Conservation (phyloP, 2,888 invertebrate species). For the Ophion obscuratus region DNA sequence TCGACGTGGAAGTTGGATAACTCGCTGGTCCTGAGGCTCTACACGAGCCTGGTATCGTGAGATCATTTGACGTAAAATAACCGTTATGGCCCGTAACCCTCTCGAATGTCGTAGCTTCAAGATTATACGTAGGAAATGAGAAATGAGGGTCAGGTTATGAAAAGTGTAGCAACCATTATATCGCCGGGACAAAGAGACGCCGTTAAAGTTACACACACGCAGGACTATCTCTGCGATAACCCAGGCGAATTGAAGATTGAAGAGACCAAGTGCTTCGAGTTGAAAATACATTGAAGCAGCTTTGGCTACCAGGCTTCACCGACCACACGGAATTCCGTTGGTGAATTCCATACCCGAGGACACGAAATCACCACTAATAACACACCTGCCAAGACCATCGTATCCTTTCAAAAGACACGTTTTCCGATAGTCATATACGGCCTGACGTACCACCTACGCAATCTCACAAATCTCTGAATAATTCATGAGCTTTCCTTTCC, state of each 20-base stretch:
- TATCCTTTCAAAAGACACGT: not conserved
- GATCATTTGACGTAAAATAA: not conserved
- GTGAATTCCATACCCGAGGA: not conserved
- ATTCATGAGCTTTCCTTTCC: constrained; percentile 36
- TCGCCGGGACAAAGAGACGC: not conserved
- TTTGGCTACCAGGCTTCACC: not conserved
- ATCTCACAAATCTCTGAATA: constrained; percentile 45
- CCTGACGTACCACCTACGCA: not conserved
- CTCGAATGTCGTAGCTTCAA: constrained; percentile 1
- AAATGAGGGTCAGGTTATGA: not conserved
- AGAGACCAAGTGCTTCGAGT: not conserved
- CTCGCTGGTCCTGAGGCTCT: not conserved
- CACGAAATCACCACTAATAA: not conserved
- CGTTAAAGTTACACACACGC: not conserved
- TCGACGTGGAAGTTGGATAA: not conserved
- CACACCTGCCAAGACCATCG: constrained; percentile 2
- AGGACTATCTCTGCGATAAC: not conserved
- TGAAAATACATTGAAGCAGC: not conserved
- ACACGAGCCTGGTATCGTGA: not conserved
- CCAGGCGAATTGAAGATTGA: constrained; percentile 14
- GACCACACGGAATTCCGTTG: not conserved
- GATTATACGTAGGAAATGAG: not conserved
- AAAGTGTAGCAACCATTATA: constrained; percentile 1
- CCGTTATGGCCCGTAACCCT: not conserved
- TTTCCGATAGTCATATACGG: constrained; percentile 30